Conservation (phyloP, 2,113 vertebrate species). For the Toxotes jaculatrix region DNA sequence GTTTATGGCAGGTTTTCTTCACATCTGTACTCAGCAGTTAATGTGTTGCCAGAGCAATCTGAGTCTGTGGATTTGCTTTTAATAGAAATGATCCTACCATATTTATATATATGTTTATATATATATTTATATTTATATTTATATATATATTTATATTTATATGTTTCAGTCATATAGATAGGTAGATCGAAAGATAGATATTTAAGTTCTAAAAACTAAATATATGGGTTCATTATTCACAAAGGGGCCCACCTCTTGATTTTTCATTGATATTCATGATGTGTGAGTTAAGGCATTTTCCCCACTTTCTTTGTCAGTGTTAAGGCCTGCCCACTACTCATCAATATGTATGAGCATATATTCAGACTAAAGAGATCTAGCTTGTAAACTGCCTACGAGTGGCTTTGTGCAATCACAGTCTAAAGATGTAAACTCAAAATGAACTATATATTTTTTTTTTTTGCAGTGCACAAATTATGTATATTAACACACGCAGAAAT, state of each 20-base stretch:
- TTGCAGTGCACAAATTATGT: not conserved
- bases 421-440: not conserved
- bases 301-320: constrained; percentile 51
- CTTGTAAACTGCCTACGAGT: constrained; percentile 4
- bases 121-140: too few species aligned
- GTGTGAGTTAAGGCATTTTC: constrained; percentile 47
- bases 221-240: not conserved
- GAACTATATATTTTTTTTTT: not conserved
- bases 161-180: too few species aligned
- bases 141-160: too few species aligned
- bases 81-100: not conserved
- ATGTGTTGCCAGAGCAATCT: not conserved
- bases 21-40: not conserved
- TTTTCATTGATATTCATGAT: constrained; percentile 61
- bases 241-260: constrained; percentile 25
- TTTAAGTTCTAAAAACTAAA: constrained; percentile 17
- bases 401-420: constrained; percentile 12
- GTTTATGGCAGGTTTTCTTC: constrained; percentile 5
- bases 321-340: constrained; percentile 37
- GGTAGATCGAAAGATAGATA: too few species aligned
- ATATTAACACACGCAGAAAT: not conserved
- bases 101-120: too few species aligned
- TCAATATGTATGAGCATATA: constrained; percentile 67
- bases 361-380: constrained; percentile 20
- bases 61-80: not conserved